Evolutionary conservation across 2,797 vertebrate genomes (phyloP).

Genomic region (Spea hammondii): DNA sequence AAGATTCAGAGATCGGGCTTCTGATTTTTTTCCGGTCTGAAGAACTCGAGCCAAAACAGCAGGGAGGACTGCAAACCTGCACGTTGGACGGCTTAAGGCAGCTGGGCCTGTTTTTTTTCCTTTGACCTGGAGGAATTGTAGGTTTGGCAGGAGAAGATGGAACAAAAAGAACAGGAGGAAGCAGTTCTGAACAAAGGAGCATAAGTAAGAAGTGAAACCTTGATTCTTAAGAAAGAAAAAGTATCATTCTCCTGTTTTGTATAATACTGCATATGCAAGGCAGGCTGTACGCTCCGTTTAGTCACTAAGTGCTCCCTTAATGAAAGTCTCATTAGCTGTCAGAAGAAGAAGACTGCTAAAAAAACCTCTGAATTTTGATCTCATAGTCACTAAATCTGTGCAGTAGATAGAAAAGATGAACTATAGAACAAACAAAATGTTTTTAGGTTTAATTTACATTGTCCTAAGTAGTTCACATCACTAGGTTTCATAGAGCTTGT

Average conservation of each 20-base stretch:
- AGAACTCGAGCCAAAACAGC: constrained; percentile 62
- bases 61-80: constrained; percentile 65
- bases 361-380: too few species aligned
- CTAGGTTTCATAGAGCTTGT: too few species aligned
- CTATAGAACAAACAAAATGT: too few species aligned
- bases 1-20: constrained; percentile 63
- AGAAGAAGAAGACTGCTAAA: too few species aligned
- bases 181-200: constrained; percentile 28
- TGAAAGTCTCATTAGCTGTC: constrained; percentile 3
- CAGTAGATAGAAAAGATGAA: too few species aligned
- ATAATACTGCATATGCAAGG: constrained; percentile 4
- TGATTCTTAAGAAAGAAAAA: constrained; percentile 11
- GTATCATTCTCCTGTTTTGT: constrained; percentile 16
- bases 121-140: constrained; percentile 62
- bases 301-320: constrained; percentile 8
- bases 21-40: constrained; percentile 65
- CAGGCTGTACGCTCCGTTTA: constrained; percentile 12
- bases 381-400: too few species aligned
- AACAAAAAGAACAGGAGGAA: constrained; percentile 40
- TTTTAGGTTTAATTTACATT: too few species aligned
- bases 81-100: constrained; percentile 60
- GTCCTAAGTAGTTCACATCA: too few species aligned
- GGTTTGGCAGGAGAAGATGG: constrained; percentile 38
- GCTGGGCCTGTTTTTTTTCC: constrained; percentile 63
- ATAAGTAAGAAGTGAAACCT: constrained; percentile 16